phyloP scores from a whole-genome alignment of 2,113 vertebrate species.

The Perca flavescens region DNA sequence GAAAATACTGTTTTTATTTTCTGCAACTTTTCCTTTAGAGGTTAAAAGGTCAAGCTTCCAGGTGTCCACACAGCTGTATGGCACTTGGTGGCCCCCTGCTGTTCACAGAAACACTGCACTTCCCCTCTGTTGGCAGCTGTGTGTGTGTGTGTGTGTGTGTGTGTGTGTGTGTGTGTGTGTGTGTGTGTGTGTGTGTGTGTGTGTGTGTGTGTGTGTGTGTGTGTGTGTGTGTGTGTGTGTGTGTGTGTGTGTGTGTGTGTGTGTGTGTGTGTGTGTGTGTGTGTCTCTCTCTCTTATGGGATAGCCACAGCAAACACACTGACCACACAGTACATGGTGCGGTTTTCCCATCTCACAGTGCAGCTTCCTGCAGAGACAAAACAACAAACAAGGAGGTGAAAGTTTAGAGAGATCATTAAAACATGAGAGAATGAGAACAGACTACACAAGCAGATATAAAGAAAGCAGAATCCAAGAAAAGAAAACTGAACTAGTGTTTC shows the following conservation, averaged over 20 bases:
- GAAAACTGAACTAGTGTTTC: too few relatives aligned
- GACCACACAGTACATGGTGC: constrained; percentile 98
- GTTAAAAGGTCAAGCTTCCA: background rate
- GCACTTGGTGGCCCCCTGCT: constrained; percentile 57
- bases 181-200: background rate
- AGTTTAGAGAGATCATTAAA: too few relatives aligned
- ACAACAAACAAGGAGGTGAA: background rate
- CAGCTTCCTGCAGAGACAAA: constrained; percentile 89
- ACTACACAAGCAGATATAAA: too few relatives aligned
- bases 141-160: background rate
- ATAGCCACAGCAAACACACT: constrained; percentile 94
- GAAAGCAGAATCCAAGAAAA: too few relatives aligned
- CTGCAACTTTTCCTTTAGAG: background rate
- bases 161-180: background rate
- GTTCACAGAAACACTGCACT: constrained; percentile 28
- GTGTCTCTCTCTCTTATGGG: constrained; percentile 17
- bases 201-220: background rate
- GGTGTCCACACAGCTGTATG: constrained; percentile 24
- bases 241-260: background rate
- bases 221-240: background rate
- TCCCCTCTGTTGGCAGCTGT: background rate
- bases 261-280: background rate
- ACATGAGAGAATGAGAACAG: too few relatives aligned
- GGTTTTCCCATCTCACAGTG: constrained; percentile 96
- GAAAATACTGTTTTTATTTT: background rate